A percentile compares a stretch with the other conserved stretches of the same genome.
Conservation (phyloP, 2,888 invertebrate genomes). For the Lomographa bimaculata region DNA sequence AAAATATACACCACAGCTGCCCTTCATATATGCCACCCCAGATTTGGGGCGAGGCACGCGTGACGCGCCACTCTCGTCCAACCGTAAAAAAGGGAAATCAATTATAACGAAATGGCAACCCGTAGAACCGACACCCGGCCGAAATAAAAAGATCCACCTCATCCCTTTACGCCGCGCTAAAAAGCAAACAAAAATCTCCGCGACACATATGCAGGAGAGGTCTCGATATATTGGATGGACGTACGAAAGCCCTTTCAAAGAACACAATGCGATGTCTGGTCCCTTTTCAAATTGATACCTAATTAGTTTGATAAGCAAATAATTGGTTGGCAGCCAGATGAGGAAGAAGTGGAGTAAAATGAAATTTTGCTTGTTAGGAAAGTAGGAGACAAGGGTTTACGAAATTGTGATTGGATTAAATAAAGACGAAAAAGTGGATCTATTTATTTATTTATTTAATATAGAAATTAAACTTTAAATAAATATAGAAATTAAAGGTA, state of each 20-base stretch:
- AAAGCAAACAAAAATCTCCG: slow-evolving; percentile 32
- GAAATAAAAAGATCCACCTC: slow-evolving; percentile 43
- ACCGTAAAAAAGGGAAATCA: slow-evolving; percentile 79
- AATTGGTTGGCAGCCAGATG: slow-evolving; percentile 39
- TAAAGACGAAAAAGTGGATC: too few relatives aligned
- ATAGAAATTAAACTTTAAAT: too few relatives aligned
- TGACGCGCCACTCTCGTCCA: slow-evolving; percentile 62
- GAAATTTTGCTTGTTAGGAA: too few relatives aligned
- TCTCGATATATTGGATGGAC: slow-evolving; percentile 42
- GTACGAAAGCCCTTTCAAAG: slow-evolving; percentile 50
- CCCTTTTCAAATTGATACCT: slow-evolving; percentile 65
- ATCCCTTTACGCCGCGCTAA: slow-evolving; percentile 32
- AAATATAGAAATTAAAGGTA: too few relatives aligned
- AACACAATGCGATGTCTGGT: slow-evolving; percentile 64
- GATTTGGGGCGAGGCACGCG: slow-evolving; percentile 56
- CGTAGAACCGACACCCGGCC: slow-evolving; percentile 46
- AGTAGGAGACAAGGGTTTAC: too few relatives aligned
- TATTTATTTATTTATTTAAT: too few relatives aligned
- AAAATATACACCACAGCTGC: slow-evolving; percentile 36
- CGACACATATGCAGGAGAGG: slow-evolving; percentile 38
- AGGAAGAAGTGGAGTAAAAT: slow-evolving; percentile 16
- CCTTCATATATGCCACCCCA: slow-evolving; percentile 47
- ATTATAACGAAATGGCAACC: slow-evolving; percentile 75
- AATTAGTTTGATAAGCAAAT: slow-evolving; percentile 63
- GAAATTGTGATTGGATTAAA: too few relatives aligned